Conservation (phyloP, 2,888 invertebrate genomes). For the Amblyjoppa proteus region DNA sequence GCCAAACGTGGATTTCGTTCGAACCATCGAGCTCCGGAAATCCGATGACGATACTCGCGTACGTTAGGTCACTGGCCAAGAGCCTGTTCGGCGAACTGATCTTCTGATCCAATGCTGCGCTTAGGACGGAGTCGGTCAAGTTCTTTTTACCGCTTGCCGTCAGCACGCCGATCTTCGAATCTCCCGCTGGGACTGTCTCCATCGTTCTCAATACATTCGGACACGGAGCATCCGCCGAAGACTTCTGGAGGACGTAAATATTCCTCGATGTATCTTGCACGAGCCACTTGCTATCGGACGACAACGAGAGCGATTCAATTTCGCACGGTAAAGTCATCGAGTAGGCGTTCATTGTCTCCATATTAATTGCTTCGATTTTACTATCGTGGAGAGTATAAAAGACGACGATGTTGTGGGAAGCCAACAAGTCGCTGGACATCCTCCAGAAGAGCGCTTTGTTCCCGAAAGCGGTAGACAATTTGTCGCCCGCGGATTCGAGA, state of each 20-base stretch:
- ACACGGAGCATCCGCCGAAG: conserved; percentile 73
- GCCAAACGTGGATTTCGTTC: conserved; percentile 83
- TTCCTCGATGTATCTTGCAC: conserved; percentile 79
- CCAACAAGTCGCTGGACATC: conserved; percentile 76
- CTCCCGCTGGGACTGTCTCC: conserved; percentile 67
- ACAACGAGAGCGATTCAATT: conserved; percentile 79
- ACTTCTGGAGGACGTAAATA: conserved; percentile 77
- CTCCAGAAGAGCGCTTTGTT: conserved; percentile 74
- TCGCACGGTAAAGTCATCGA: conserved; percentile 81
- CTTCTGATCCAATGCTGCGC: conserved; percentile 82
- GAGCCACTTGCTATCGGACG: conserved; percentile 81
- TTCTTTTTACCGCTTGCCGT: conserved; percentile 66
- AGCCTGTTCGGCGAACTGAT: conserved; percentile 85
- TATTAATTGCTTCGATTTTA: conserved; percentile 81
- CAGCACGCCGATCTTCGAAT: conserved; percentile 71
- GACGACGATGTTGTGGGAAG: conserved; percentile 74
- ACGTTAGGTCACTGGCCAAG: conserved; percentile 82
- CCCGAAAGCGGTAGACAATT: conserved; percentile 76
- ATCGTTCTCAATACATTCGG: conserved; percentile 80
- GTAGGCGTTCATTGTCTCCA: conserved; percentile 77
- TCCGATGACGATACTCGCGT: conserved; percentile 85
- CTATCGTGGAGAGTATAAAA: conserved; percentile 76
- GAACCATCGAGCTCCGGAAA: conserved; percentile 85
- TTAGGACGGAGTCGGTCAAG: conserved; percentile 76
- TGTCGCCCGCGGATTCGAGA: conserved; percentile 78